phyloP scores from a whole-genome alignment of 1,140 invertebrate genomes.

The Drosophila busckii region DNA sequence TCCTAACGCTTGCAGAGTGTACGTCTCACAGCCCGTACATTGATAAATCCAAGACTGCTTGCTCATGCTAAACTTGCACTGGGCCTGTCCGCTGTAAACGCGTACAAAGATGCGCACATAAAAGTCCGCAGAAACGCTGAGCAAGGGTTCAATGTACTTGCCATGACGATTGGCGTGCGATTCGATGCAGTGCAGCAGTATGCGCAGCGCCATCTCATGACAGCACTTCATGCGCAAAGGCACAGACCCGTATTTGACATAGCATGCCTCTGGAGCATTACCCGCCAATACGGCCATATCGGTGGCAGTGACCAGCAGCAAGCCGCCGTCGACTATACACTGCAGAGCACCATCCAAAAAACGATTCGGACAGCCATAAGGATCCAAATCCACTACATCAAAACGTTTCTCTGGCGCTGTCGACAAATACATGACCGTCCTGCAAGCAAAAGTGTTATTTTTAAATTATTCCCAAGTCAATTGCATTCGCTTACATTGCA shows the following conservation, averaged over 20 bases:
- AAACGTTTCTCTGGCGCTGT: constrained; percentile 85
- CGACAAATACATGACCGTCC: constrained; percentile 91
- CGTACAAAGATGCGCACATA: constrained; percentile 97
- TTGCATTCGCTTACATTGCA: constrained; percentile 85
- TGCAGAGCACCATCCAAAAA: constrained; percentile 97
- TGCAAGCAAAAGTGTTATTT: constrained; percentile 57
- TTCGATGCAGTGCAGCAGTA: constrained; percentile 94
- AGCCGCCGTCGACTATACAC: constrained; percentile 86
- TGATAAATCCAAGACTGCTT: constrained; percentile 93
- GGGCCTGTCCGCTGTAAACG: constrained; percentile 87
- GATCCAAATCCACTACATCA: constrained; percentile 96
- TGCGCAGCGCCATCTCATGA: constrained; percentile 97
- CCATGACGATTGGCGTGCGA: constrained; percentile 95
- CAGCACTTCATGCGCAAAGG: constrained; percentile 92
- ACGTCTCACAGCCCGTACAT: constrained; percentile 92
- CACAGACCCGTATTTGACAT: constrained; percentile 95
- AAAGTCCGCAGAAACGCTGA: constrained; percentile 97
- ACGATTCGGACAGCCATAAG: constrained; percentile 95
- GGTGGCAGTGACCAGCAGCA: constrained; percentile 97
- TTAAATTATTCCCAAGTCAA: neutral
- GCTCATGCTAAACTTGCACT: constrained; percentile 91
- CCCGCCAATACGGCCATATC: constrained; percentile 99
- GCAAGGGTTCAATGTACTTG: constrained; percentile 93
- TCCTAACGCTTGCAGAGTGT: constrained; percentile 88
- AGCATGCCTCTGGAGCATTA: constrained; percentile 94